Evolutionary conservation across 1,140 invertebrate species (phyloP), one percentile per base, ranked within the genome.

Genomic region (Cryptotermes secundus): DNA sequence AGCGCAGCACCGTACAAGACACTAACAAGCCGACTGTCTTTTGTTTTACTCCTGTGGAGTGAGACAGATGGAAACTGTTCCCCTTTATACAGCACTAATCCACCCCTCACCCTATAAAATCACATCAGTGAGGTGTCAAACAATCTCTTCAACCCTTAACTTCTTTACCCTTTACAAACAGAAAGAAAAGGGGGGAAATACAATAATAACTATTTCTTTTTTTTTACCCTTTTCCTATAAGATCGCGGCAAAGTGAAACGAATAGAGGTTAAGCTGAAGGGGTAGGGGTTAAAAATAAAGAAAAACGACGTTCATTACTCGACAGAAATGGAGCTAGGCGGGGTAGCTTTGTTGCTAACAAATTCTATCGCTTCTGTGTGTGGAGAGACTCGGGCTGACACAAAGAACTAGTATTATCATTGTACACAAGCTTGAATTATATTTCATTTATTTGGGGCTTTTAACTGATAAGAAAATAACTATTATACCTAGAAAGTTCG

Each of bases 101-200:
- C 59, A n/a, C 59, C 59, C 59, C 59, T 10, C 59, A 26, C 59
- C 19, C 26, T 14, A 72, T 31, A 72, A 72, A 72, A 72, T 72
- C 59, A 72, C 59, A 72, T 72, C 59, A 72, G n/a, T 31, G 59
- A 72, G 59, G 59, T 72, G 59, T 72, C 59, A 72, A 72, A 72
- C 59, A 72, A 72, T 72, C 59, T 14, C 59, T 31, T 72, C 59
- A 72, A 31, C 59, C 59, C 59, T n/a, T 72, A 72, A 72, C 59
- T 72, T 72, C n/a, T 72, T 72, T 72, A 72, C 59, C 59, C 59
- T 31, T 72, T 72, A 72, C 59, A 72, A 72, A 72, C 31, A 72
- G 26, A 72, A 72, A 72, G 59, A 72, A 72, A 72, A n/a, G 45
- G 14, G 31, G 26, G 12, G n/a, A 72, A 72, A 72, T 72, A 72